Percentiles rank a stretch among this genome's conserved stretches.
These are phyloP conservation scores for Paratrypauchen microcephalus DNA, from an alignment of 2,797 vertebrate species.

Conservation along the genomic window DNA sequence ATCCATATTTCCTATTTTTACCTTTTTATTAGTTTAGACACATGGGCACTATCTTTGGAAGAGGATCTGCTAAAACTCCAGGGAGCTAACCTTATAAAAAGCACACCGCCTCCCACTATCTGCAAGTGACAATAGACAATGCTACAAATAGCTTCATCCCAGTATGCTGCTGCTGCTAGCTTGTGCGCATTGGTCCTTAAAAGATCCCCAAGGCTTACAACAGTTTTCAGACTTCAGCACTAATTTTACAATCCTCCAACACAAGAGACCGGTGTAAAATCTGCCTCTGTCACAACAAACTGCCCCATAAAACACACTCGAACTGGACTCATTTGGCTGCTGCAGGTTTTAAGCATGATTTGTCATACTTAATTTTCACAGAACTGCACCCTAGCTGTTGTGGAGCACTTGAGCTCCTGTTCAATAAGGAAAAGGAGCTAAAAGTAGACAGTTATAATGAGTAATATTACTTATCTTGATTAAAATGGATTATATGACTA, in stretches of 20 bases:
- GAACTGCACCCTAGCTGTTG: background rate
- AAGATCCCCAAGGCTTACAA: slow-evolving; percentile 49
- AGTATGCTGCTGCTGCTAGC: slow-evolving; percentile 39
- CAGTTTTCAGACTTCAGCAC: slow-evolving; percentile 34
- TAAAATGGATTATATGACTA: background rate
- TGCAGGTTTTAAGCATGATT: background rate
- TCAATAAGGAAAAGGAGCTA: background rate
- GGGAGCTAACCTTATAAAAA: slow-evolving; percentile 40
- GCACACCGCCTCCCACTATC: slow-evolving; percentile 41
- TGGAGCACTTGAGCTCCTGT: background rate
- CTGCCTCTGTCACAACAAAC: slow-evolving; percentile 1
- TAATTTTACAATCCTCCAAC: slow-evolving; percentile 32
- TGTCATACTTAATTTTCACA: background rate
- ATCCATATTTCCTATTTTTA: slow-evolving; percentile 44
- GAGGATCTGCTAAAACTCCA: slow-evolving; percentile 33
- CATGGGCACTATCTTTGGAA: slow-evolving; percentile 33
- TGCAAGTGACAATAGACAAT: slow-evolving; percentile 46
- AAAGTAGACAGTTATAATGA: background rate
- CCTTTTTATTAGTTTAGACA: slow-evolving; percentile 23
- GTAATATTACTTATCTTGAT: background rate
- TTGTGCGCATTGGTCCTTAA: slow-evolving; percentile 49
- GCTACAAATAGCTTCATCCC: slow-evolving; percentile 47
- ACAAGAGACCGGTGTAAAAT: slow-evolving; percentile 18
- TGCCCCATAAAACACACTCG: background rate
- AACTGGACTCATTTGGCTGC: slow-evolving; percentile 2